phyloP scores from a whole-genome alignment of 2,113 vertebrate species.

The Otis tarda region DNA sequence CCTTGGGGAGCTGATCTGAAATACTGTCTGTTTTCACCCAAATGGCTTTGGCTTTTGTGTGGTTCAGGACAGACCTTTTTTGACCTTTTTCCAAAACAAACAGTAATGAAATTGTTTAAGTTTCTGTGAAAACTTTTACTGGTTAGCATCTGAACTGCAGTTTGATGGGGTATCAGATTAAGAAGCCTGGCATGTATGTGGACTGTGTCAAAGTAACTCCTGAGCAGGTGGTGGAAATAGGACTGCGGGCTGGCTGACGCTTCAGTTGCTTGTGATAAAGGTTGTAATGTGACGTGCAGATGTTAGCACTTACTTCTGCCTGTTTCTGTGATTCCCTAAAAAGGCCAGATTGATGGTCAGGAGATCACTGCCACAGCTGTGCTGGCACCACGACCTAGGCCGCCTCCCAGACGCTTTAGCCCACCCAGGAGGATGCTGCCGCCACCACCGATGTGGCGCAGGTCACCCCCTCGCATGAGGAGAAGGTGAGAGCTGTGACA shows the following conservation, averaged over 20 bases:
- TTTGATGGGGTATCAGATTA: not conserved
- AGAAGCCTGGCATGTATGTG: not conserved
- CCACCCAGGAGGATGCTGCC: slow-evolving; percentile 92
- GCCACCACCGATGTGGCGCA: slow-evolving; percentile 91
- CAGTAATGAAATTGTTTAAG: not conserved
- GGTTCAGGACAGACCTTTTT: not conserved
- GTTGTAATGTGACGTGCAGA: not conserved
- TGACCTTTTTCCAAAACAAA: not conserved
- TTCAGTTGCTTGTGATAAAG: not conserved
- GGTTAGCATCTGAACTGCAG: not conserved
- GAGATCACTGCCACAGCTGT: slow-evolving; percentile 95
- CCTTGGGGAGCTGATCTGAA: not conserved
- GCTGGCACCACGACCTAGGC: slow-evolving; percentile 84
- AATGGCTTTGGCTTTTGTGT: not conserved
- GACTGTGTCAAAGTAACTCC: not conserved
- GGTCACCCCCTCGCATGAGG: slow-evolving; percentile 92
- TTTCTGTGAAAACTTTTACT: not conserved
- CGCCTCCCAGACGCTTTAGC: slow-evolving; percentile 84
- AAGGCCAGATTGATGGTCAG: slow-evolving; percentile 97
- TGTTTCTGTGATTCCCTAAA: not conserved
- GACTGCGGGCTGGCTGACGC: fast-evolving
- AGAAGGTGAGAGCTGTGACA: slow-evolving; percentile 79
- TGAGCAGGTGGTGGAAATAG: not conserved
- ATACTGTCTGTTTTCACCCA: not conserved
- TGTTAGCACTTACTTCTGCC: not conserved